phyloP scores from a whole-genome alignment of 2,113 vertebrate genomes.

The Dromaius novaehollandiae region DNA sequence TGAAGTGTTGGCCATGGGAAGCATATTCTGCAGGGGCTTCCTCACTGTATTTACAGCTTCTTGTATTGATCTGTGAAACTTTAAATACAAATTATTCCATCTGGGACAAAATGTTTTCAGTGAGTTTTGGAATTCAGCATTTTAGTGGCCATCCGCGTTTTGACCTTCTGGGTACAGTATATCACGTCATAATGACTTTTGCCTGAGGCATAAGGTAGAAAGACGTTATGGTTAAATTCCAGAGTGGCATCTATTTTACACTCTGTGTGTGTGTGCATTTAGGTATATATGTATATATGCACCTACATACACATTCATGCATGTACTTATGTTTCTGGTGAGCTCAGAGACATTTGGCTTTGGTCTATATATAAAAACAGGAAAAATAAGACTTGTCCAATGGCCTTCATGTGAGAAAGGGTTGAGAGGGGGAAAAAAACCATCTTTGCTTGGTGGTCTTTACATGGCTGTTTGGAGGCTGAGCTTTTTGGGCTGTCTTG shows the following conservation, averaged over 20 bases:
- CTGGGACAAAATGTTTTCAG: not conserved
- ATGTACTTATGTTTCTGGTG: not conserved
- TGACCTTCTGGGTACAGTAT: not conserved
- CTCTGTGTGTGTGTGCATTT: not conserved
- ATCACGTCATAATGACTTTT: not conserved
- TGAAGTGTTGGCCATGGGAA: not conserved
- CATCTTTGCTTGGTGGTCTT: constrained; percentile 21
- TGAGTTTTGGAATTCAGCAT: not conserved
- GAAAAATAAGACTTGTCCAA: constrained; percentile 22
- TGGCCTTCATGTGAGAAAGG: not conserved
- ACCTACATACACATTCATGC: not conserved
- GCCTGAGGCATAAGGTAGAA: not conserved
- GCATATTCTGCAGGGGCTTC: not conserved
- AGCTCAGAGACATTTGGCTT: not conserved
- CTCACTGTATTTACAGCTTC: not conserved
- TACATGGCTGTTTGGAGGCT: not conserved
- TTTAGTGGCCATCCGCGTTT: not conserved
- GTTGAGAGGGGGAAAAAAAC: not conserved
- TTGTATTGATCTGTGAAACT: not conserved
- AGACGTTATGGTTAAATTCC: not conserved
- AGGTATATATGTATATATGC: not conserved
- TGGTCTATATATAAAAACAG: constrained; percentile 38
- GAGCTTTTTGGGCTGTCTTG: not conserved
- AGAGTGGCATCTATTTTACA: not conserved
- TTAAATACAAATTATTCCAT: not conserved